phyloP scores from a whole-genome alignment of 2,113 vertebrate species.

The Oryzias javanicus region DNA sequence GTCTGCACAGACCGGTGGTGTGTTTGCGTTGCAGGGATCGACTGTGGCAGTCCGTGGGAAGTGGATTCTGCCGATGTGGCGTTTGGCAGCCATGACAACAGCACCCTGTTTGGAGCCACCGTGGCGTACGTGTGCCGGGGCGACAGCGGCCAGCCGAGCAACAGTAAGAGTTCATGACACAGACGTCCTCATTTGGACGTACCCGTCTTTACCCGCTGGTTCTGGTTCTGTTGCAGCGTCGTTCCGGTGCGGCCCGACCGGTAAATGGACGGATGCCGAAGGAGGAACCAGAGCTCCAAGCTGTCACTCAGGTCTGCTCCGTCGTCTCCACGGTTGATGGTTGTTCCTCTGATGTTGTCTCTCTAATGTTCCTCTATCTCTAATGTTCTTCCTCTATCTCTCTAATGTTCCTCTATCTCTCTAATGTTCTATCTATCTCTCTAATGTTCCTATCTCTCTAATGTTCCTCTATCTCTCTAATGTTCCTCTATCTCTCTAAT shows the following conservation, averaged over 20 bases:
- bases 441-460: too few species aligned
- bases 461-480: too few species aligned
- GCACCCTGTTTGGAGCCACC: constrained; percentile 82
- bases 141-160: constrained; percentile 75
- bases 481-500: too few species aligned
- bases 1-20: too few species aligned
- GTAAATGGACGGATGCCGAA: constrained; percentile 80
- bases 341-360: too few species aligned
- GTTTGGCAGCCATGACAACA: constrained; percentile 82
- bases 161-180: constrained; percentile 67
- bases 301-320: constrained; percentile 2
- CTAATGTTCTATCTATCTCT: too few species aligned
- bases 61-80: constrained; percentile 78
- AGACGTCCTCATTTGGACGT: background rate
- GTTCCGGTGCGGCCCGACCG: constrained; percentile 78
- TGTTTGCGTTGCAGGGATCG: constrained; percentile 79
- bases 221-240: constrained; percentile 64
- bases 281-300: constrained; percentile 70
- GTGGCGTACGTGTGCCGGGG: constrained; percentile 83
- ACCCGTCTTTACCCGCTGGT: background rate
- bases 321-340: background rate
- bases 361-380: too few species aligned
- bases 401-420: too few species aligned
- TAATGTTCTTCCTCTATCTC: too few species aligned
- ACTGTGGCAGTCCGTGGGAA: constrained; percentile 82